Base-by-base conservation (phyloP, 2,888 invertebrate species). In the Kryphioiulus occultus region DNA sequence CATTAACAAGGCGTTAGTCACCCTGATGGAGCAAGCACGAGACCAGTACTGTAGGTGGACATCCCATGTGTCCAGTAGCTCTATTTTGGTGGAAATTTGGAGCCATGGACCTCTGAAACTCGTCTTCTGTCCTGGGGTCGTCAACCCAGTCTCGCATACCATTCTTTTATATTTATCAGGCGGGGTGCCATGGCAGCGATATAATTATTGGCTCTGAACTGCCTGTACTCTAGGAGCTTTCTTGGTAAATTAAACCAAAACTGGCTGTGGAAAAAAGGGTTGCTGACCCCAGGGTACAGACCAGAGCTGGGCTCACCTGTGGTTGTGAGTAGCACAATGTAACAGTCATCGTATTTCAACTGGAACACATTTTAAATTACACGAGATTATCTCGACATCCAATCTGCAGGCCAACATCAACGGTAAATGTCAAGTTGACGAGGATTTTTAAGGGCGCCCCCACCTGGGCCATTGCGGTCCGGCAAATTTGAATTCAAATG, bases 281-380 rank as follows among this genome's bases (percentile, higher is more conserved):
- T 68, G 68, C 68, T 68, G 68, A 68, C 68, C 68, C 68, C 26
- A 12, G 68, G 12, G 26, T 26, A 12, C 68, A 68, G 68, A 68
- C 68, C 68, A n/a, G 68, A 68, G 68, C 26, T 26, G 68, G 68
- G 10, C 68, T 68, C 68, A 68, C 68, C 68, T n/a, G n/a, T n/a
- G n/a, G n/a, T n/a, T 68, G 68, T 68, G 68, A 68, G 68, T 68
- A 68, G 68, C 68, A 68, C 68, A 68, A 68, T 68, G 68, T 68
- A 68, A 68, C 68, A 68, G 68, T 68, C 68, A 68, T 68, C 68
- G 68, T 68, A 68, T 68, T 68, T 68, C 68, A 68, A 68, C 12
- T 68, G 68, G 68, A 68, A 68, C 68, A 68, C 68, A 68, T 68
- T 68, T 68, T 68, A 68, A 68, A 68, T 68, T 68, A 26, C 68